phyloP scores from a whole-genome alignment of 2,888 invertebrate genomes.

The Bibio marci region DNA sequence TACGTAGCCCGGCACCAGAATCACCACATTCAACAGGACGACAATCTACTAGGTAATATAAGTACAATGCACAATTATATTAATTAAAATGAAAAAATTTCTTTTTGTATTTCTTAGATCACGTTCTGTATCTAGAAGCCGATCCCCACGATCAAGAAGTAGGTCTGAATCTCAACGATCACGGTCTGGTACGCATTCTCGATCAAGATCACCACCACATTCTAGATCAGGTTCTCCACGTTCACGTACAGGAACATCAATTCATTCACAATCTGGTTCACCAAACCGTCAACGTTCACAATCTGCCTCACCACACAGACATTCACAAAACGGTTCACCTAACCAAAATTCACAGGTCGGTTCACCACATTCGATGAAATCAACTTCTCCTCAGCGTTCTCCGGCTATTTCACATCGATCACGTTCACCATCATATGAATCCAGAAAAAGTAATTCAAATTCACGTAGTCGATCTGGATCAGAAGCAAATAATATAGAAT shows the following conservation, averaged over 20 bases:
- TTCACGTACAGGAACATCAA: not conserved
- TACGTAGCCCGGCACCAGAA: too few relatives aligned
- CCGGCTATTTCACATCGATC: constrained; percentile 21
- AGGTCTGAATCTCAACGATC: not conserved
- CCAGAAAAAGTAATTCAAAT: constrained; percentile 14
- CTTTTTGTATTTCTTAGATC: too few relatives aligned
- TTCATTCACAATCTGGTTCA: constrained; percentile 7
- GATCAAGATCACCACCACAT: not conserved
- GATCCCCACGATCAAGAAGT: not conserved
- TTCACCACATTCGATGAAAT: too few relatives aligned
- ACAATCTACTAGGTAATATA: too few relatives aligned
- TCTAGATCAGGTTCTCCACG: not conserved
- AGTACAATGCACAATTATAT: too few relatives aligned
- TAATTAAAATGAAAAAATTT: too few relatives aligned
- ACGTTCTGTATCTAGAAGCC: not conserved
- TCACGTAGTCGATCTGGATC: constrained; percentile 4
- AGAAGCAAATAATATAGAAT: too few relatives aligned
- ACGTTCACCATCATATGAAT: constrained; percentile 12
- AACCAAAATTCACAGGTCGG: too few relatives aligned
- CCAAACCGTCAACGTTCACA: constrained; percentile 9
- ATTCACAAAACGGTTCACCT: too few relatives aligned
- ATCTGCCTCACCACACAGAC: constrained; percentile 1
- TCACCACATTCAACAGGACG: too few relatives aligned
- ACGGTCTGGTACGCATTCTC: not conserved
- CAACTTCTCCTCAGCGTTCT: constrained; percentile 12